Conservation (phyloP, 1,140 invertebrate genomes). For the Metaphire vulgaris region DNA sequence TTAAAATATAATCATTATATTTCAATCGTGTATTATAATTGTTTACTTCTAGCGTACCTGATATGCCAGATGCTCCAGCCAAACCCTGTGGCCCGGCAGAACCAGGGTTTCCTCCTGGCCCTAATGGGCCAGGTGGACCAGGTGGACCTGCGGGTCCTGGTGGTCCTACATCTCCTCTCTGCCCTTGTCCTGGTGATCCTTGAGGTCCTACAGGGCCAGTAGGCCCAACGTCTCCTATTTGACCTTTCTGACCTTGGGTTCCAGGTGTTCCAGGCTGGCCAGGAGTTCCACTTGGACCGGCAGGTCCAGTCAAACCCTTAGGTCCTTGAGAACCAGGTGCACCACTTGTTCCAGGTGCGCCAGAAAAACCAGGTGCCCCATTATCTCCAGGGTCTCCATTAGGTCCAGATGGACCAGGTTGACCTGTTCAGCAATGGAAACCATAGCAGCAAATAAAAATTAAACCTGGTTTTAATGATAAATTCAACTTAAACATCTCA, state of each 20-base stretch:
- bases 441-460: no score
- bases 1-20: no score
- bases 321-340: conserved; percentile 10
- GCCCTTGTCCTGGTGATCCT: neutral
- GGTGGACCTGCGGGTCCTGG: neutral
- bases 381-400: conserved; percentile 1
- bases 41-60: no score
- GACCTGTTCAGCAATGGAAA: no score
- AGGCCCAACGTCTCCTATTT: neutral
- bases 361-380: conserved; percentile 7
- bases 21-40: no score
- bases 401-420: conserved; percentile 6
- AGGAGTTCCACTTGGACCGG: neutral
- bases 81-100: conserved; percentile 20
- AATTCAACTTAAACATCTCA: no score
- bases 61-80: neutral
- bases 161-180: neutral
- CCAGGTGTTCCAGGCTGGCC: neutral
- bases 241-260: conserved; percentile 6
- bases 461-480: no score
- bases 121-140: conserved; percentile 23
- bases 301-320: neutral
- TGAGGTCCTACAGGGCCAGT: neutral
- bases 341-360: conserved; percentile 13
- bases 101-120: conserved; percentile 34